Percentiles rank a stretch among this genome's conserved stretches.
Evolutionary conservation across 2,113 vertebrate species (phyloP).

Genomic region (Neodon shergylaensis): DNA sequence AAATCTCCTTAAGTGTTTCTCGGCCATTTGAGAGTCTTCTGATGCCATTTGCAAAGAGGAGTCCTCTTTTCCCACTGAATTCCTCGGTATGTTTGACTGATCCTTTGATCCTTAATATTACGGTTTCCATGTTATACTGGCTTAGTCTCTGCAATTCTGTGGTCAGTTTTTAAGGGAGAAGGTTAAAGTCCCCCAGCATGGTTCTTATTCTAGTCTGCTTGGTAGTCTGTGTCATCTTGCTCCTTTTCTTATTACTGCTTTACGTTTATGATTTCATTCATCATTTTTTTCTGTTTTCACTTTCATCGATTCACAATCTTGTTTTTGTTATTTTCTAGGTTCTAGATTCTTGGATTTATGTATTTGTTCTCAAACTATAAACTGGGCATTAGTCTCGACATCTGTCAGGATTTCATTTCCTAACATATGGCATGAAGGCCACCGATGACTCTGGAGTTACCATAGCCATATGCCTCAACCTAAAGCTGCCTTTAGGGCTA

Average conservation of each 20-base stretch:
- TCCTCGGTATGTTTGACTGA: neutral
- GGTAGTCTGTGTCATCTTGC: neutral
- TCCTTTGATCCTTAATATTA: neutral
- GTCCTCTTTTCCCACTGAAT: neutral
- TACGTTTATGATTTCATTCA: neutral
- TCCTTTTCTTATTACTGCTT: neutral
- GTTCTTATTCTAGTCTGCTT: neutral
- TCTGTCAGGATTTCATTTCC: neutral
- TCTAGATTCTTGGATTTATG: neutral
- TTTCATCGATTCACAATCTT: neutral
- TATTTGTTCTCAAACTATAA: neutral
- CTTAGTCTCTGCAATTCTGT: neutral
- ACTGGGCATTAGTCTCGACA: neutral
- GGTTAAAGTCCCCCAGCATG: neutral
- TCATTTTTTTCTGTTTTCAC: conserved; percentile 9
- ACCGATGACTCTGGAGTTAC: fast-evolving
- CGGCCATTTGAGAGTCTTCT: neutral
- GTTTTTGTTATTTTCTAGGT: neutral
- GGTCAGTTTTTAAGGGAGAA: neutral
- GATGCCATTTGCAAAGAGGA: neutral
- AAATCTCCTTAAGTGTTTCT: neutral
- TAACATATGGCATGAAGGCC: neutral
- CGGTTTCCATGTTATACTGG: neutral
- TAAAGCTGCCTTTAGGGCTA: neutral
- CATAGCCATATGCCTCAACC: neutral